Base-by-base conservation (phyloP, 2,797 vertebrate species). In the Smutsia temminckii region DNA sequence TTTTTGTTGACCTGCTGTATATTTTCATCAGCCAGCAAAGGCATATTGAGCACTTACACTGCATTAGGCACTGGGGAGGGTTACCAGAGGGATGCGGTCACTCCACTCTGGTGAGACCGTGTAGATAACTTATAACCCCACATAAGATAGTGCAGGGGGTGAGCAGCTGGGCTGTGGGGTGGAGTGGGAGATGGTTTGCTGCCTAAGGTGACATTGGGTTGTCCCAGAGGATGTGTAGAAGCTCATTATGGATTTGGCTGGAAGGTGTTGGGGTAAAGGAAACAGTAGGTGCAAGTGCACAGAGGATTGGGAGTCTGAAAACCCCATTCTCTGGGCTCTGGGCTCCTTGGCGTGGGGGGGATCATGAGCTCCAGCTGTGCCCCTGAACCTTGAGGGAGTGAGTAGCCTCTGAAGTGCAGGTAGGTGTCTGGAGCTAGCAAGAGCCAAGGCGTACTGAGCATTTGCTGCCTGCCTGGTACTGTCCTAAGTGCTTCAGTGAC, bases 401-500 rank as follows among this genome's bases (percentile, higher is more conserved):
- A 80, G 59, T 61, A 85, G 57, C 46, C 37, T 87, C 59, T 63
- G 29, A 89, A 84, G 71, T n/a, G 8, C 23, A 34, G 59, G 23
- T 78, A 40, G 53, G 21, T 13, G 8, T n/a, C 20, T 29, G 21
- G n/a, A 61, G 61, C 51, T 80, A 37, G 3, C 25, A 57, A 53
- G 72, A 55, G 57, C 68, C 40, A 42, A 46, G 32, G 25, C 27
- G 91, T 42, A 12, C 49, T 12, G 53, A 79, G 66, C 25, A 4
- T n/a, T 40, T 75, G 21, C 63, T 85, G 20, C 1, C 5, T 57
- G 64, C 72, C 59, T 59, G 32, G 32, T 83, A 9, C 66, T 57
- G n/a, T 61, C 85, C 85, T 94, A 6, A 71, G 71, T 51, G 57
- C 25, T 79, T 77, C 64, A n/a, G n/a, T 42, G 63, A 64, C 51